Evolutionary conservation across 2,888 invertebrate genomes (phyloP), one percentile per base, ranked within the genome.

Genomic region (Anoplius nigerrimus): DNA sequence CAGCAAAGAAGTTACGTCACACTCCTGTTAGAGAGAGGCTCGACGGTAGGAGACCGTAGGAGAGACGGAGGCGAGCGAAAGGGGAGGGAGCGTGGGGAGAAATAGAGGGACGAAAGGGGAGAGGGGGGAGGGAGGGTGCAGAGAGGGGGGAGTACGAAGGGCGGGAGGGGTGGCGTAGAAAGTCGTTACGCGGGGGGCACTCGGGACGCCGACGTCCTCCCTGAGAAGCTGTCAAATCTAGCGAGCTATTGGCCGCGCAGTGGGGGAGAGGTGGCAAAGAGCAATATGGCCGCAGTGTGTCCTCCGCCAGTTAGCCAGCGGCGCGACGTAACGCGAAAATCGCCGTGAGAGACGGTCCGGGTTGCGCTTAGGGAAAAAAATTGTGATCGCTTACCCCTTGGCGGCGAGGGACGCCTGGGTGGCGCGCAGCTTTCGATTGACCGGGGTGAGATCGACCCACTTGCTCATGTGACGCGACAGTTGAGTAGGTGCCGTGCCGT

Each of bases 331-430:
- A 64, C 68, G 64, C 65, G 72, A 55, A 61, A 46, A 54, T 69
- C 22, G 42, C 18, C 42, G n/a, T 42, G 2, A 2, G 2, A 2
- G 34, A 34, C 34, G 34, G 34, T 8, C 34, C 34, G 34, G 11
- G 11, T n/a, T n/a, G n/a, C n/a, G n/a, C n/a, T n/a, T n/a, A 69
- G 62, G 64, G 55, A 65, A 69, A 18, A n/a, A n/a, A n/a, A n/a
- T n/a, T n/a, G n/a, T 54, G 69, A 62, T 54, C 34, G 75, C 83
- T 88, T 72, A 88, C 88, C 90, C 89, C 61, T 82, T 86, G 15
- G 77, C 66, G 46, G 81, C 77, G 60, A 89, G 79, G 34, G 88
- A 87, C 42, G 79, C 61, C 43, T 74, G 73, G 51, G 79, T 75
- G 58, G 84, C 54, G 0, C 58, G 48, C 43, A 72, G 46, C 52